Conservation (phyloP, 2,797 vertebrate genomes). For the Pangasius macronema region DNA sequence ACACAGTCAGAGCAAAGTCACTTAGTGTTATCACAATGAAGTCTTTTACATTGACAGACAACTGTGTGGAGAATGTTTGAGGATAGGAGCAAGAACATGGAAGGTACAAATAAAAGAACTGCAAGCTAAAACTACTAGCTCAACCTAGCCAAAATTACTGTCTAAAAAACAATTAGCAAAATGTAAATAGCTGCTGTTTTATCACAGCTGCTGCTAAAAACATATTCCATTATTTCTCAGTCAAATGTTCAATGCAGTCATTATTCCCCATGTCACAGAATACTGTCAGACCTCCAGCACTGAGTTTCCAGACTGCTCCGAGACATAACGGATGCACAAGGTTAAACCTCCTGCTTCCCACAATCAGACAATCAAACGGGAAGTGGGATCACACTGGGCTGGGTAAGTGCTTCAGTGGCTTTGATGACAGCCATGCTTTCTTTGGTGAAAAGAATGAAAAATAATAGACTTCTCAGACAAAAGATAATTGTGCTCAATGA, state of each 20-base stretch:
- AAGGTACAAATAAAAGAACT: not conserved
- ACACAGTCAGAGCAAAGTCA: too few species aligned
- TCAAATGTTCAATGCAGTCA: too few species aligned
- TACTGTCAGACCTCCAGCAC: not conserved
- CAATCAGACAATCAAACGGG: constrained; percentile 34
- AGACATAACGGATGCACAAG: constrained; percentile 26
- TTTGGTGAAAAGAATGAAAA: not conserved
- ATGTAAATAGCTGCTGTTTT: not conserved
- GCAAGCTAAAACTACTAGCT: too few species aligned
- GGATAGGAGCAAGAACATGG: not conserved
- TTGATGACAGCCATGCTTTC: not conserved
- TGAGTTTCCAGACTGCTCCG: constrained; percentile 22
- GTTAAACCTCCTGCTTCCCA: constrained; percentile 29
- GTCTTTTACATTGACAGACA: not conserved
- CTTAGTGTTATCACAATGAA: too few species aligned
- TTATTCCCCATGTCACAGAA: not conserved
- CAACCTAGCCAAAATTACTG: not conserved
- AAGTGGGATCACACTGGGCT: constrained; percentile 31
- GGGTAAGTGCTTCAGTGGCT: not conserved
- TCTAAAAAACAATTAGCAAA: not conserved
- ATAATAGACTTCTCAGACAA: not conserved
- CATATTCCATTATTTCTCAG: not conserved
- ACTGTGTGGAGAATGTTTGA: not conserved
- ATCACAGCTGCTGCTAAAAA: too few species aligned
- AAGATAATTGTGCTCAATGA: not conserved